These are phyloP conservation scores for Balearica regulorum DNA, from an alignment of 2,797 vertebrate species.

Conservation along the genomic window DNA sequence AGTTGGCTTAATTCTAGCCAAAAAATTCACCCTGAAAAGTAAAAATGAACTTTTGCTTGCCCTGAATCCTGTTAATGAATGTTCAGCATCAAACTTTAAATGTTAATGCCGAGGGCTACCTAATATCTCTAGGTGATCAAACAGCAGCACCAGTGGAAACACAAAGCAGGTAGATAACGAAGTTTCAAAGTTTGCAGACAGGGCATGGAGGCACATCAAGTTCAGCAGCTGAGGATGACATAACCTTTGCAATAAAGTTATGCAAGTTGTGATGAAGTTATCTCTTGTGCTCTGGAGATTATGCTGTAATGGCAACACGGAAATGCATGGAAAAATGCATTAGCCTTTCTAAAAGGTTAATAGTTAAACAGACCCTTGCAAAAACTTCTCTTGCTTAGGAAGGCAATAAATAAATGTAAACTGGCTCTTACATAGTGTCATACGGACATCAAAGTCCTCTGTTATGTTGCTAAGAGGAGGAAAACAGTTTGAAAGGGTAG, in stretches of 20 bases:
- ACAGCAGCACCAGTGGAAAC: background rate
- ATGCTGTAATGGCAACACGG: background rate
- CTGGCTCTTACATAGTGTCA: background rate
- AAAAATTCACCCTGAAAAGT: background rate
- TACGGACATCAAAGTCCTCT: background rate
- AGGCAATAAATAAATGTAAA: background rate
- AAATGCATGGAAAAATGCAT: background rate
- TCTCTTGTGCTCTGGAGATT: background rate
- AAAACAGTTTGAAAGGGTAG: background rate
- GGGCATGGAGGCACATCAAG: background rate
- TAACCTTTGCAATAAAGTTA: background rate
- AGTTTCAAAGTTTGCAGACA: background rate
- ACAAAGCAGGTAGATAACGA: background rate
- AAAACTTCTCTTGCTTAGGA: background rate
- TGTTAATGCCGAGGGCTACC: background rate
- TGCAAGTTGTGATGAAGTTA: background rate
- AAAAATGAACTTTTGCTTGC: background rate
- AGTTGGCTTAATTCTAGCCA: background rate
- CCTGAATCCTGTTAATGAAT: background rate
- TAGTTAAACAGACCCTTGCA: background rate
- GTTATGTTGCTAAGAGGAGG: background rate
- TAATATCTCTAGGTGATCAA: background rate
- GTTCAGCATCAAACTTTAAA: background rate
- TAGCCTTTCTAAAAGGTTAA: background rate
- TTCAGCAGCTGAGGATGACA: background rate